phyloP scores from a whole-genome alignment of 2,888 invertebrate species.

The Cephus rjabovi region DNA sequence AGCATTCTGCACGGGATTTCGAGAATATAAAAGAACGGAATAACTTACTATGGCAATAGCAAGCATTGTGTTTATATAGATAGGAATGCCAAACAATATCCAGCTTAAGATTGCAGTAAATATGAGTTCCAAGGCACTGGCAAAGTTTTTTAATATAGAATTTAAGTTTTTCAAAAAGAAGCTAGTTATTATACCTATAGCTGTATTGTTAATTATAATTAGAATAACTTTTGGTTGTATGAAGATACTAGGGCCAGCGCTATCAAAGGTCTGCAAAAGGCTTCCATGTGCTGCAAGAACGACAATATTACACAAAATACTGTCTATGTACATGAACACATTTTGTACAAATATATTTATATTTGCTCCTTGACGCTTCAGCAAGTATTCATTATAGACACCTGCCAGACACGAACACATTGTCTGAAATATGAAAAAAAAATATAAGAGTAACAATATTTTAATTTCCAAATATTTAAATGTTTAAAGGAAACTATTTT shows the following conservation, averaged over 20 bases:
- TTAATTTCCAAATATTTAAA: neutral
- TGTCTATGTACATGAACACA: conserved; percentile 94
- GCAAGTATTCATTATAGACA: conserved; percentile 93
- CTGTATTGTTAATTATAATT: conserved; percentile 89
- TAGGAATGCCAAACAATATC: conserved; percentile 85
- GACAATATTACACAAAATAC: conserved; percentile 89
- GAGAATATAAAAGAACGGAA: conserved; percentile 88
- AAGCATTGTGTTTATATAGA: conserved; percentile 83
- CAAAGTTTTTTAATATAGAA: conserved; percentile 95
- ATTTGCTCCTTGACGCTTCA: conserved; percentile 86
- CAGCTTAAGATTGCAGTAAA: conserved; percentile 92
- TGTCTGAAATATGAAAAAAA: conserved; percentile 73
- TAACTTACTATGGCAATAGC: conserved; percentile 86
- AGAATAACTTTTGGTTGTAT: conserved; percentile 79
- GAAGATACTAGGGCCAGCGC: conserved; percentile 69
- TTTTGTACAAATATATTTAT: conserved; percentile 94
- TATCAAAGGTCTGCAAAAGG: conserved; percentile 72
- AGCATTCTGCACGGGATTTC: conserved; percentile 80
- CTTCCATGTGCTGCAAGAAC: conserved; percentile 78
- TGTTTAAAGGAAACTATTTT: neutral
- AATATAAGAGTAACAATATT: conserved; percentile 70
- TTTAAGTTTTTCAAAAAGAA: conserved; percentile 93
- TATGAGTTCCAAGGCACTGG: conserved; percentile 90
- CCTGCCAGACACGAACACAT: conserved; percentile 94
- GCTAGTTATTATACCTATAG: conserved; percentile 93